Evolutionary conservation across 2,888 invertebrate species (phyloP).

Genomic region (Ypsolopha sequella): DNA sequence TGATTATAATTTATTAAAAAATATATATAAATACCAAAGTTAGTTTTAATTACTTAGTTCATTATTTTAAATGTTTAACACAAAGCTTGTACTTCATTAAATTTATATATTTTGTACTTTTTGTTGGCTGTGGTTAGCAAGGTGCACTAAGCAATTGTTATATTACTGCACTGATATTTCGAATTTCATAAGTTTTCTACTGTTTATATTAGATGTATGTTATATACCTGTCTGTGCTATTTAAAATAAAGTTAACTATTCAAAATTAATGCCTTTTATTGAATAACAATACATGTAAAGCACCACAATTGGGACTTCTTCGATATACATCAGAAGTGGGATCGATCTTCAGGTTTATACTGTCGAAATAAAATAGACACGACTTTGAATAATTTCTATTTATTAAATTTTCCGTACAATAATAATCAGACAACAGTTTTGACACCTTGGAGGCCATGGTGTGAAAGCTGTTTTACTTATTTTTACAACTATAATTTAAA

Average conservation of each 20-base stretch:
- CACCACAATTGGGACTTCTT: too few relatives aligned
- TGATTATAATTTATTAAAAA: too few relatives aligned
- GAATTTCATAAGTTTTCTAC: conserved; percentile 3
- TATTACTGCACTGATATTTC: conserved; percentile 12
- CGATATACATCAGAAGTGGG: too few relatives aligned
- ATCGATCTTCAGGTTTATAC: too few relatives aligned
- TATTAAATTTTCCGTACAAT: conserved; percentile 53
- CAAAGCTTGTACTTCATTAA: too few relatives aligned
- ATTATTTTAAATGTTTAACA: too few relatives aligned
- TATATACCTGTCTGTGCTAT: too few relatives aligned
- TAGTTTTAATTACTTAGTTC: too few relatives aligned
- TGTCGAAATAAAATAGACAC: conserved; percentile 23
- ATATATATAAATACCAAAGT: too few relatives aligned
- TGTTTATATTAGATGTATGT: not conserved
- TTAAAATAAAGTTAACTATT: too few relatives aligned
- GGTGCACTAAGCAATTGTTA: conserved; percentile 21
- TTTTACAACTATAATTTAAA: conserved; percentile 7
- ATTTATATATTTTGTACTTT: conserved; percentile 9
- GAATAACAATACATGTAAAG: too few relatives aligned
- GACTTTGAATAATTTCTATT: conserved; percentile 48
- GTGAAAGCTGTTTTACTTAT: conserved; percentile 55
- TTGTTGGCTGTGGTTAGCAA: conserved; percentile 14
- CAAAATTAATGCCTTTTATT: too few relatives aligned
- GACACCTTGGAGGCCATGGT: conserved; percentile 59
- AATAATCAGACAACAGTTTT: conserved; percentile 61